phyloP scores from a whole-genome alignment of 2,113 vertebrate species.

The Pitta sordida region DNA sequence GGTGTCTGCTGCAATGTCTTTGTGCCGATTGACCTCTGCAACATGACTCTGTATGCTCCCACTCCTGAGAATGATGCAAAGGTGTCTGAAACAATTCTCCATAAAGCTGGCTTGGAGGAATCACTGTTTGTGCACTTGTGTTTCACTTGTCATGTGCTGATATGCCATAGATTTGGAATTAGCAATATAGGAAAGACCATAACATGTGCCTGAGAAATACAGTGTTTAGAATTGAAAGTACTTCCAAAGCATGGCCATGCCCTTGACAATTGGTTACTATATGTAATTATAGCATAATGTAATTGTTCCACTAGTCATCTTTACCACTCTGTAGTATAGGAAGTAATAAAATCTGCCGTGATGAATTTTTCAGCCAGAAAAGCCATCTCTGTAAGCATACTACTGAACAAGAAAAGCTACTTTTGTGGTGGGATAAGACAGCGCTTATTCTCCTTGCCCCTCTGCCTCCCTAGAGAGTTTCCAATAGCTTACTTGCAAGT shows the following conservation, averaged over 20 bases:
- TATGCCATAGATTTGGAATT: background rate
- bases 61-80: accelerated
- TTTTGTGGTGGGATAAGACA: background rate
- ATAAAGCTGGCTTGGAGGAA: background rate
- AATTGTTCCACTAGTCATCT: background rate
- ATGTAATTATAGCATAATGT: background rate
- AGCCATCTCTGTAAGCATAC: background rate
- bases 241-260: background rate
- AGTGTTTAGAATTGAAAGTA: background rate
- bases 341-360: background rate
- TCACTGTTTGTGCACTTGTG: background rate
- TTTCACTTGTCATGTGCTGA: background rate
- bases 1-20: background rate
- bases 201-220: background rate
- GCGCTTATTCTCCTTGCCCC: background rate
- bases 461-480: background rate
- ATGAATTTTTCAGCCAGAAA: background rate
- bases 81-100: background rate
- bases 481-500: background rate
- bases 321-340: background rate
- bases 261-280: background rate
- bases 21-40: background rate
- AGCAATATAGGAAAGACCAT: background rate
- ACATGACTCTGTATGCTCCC: background rate
- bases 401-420: background rate